These are phyloP conservation scores for Axea sp. DNA, from an alignment of 2,888 invertebrate species.

Conservation along the genomic window DNA sequence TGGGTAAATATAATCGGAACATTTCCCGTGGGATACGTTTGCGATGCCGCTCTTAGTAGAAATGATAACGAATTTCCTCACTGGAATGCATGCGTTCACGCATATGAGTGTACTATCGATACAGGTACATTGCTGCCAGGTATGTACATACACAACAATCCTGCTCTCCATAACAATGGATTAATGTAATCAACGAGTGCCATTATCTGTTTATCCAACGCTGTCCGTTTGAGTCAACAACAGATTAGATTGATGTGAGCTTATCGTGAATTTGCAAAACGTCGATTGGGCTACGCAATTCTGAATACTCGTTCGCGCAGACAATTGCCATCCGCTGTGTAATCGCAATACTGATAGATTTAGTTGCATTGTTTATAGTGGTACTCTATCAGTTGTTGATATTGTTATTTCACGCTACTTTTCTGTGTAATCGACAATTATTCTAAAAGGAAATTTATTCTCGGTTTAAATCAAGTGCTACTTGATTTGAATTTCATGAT, in stretches of 20 bases:
- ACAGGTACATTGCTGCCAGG: slow-evolving; percentile 41
- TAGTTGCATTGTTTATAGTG: slow-evolving; percentile 26
- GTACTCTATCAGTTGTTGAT: too few species aligned
- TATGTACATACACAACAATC: slow-evolving; percentile 51
- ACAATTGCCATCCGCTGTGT: slow-evolving; percentile 21
- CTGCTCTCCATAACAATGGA: too few species aligned
- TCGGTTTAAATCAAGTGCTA: too few species aligned
- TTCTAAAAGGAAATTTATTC: too few species aligned
- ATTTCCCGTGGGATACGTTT: slow-evolving; percentile 62
- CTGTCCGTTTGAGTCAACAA: slow-evolving; percentile 67
- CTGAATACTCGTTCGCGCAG: slow-evolving; percentile 34
- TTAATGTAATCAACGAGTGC: slow-evolving; percentile 63
- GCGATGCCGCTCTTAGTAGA: slow-evolving; percentile 56
- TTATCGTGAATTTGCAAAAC: slow-evolving; percentile 60
- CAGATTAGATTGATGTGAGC: slow-evolving; percentile 62
- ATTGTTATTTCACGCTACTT: too few species aligned
- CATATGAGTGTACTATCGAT: slow-evolving; percentile 58
- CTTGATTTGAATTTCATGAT: too few species aligned
- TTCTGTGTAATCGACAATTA: too few species aligned
- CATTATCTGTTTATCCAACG: slow-evolving; percentile 66
- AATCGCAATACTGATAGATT: slow-evolving; percentile 49
- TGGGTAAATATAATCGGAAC: slow-evolving; percentile 69
- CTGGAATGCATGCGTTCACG: slow-evolving; percentile 62
- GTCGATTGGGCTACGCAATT: slow-evolving; percentile 51
- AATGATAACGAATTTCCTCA: slow-evolving; percentile 64